Base-by-base conservation (phyloP, 2,113 vertebrate genomes). In the Rissa tridactyla region DNA sequence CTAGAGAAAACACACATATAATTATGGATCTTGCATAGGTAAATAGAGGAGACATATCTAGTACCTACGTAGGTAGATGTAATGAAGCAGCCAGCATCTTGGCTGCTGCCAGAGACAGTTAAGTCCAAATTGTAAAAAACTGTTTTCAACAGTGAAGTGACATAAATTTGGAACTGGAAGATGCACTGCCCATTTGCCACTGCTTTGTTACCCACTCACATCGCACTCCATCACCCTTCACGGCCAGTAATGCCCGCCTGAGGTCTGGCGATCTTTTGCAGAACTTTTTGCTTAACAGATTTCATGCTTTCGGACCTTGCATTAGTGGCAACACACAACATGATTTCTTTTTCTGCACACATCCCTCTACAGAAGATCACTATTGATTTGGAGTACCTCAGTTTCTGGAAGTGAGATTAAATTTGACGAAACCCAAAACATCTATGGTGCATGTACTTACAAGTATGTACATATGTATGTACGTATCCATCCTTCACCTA, bases 401-500 rank as follows among this genome's bases (percentile, higher is more conserved):
- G 16, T 51, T 91, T 52, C 55, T 75, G 15, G 4, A 34, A 57
- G 22, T 13, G 44, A 71, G 25, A 66, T 72, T 47, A 23, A 42
- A 38, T 42, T 23, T 71, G 22, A 22, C 71, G 6, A 46, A 61
- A 11, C 36, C 66, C 46, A 57, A 40, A 79, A 75, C 4, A 51
- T 11, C 61, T 57, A 8, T 4, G 30, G 11, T 49, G 30, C 15
- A 29, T 29, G 70, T 44, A 42, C 17, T 76, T 23, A 49, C 27
- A 51, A 4, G 16, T 4, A 26, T 15, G 27, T 6, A 58, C 18
- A 21, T 29, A 57, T 5, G 14, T 11, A 20, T 9, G 9, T 42
- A 81, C 0, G 0, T 2, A 69, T 46, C 36, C 25, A 70, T 42
- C 36, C 46, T 71, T 25, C 40, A 61, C 16, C 10, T 20, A 42